These are phyloP conservation scores for Onychostruthus taczanowskii DNA, from an alignment of 2,113 vertebrate genomes.

Conservation along the genomic window DNA sequence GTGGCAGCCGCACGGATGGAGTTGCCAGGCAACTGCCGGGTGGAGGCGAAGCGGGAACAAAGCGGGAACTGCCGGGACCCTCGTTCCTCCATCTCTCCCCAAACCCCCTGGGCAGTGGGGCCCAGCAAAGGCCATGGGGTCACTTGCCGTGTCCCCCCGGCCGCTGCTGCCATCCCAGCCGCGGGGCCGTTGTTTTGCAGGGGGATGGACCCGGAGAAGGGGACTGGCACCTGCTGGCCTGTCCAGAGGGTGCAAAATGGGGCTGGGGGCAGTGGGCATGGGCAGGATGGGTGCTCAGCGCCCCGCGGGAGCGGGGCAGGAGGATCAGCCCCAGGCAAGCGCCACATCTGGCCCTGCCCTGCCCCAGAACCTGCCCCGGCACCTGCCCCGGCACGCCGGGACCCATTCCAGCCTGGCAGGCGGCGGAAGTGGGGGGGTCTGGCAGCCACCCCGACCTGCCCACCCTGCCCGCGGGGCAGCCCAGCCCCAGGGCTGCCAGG, in stretches of 20 bases:
- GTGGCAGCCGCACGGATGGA: constrained; percentile 33
- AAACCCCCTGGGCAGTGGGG: neutral
- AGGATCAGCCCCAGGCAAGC: neutral
- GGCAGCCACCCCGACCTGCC: neutral
- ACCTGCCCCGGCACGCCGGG: neutral
- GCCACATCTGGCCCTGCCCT: neutral
- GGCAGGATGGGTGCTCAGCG: neutral
- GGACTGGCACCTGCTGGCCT: neutral
- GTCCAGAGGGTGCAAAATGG: neutral
- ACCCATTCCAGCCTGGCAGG: neutral
- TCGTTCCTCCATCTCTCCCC: neutral
- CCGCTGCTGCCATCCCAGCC: accelerated
- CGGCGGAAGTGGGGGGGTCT: neutral
- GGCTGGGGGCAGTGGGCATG: neutral
- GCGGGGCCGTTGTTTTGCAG: neutral
- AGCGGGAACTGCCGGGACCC: neutral
- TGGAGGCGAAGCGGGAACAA: constrained; percentile 65
- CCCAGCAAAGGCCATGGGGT: neutral
- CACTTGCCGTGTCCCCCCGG: accelerated
- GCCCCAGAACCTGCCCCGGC: neutral
- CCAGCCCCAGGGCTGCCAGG: neutral
- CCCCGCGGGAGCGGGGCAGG: neutral
- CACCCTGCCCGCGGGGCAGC: neutral
- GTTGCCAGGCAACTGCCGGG: constrained; percentile 78
- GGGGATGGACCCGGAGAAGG: accelerated